A percentile compares a stretch with the other conserved stretches of the same genome.
phyloP scores from a whole-genome alignment of 2,797 vertebrate species.

The Siniperca undulata region DNA sequence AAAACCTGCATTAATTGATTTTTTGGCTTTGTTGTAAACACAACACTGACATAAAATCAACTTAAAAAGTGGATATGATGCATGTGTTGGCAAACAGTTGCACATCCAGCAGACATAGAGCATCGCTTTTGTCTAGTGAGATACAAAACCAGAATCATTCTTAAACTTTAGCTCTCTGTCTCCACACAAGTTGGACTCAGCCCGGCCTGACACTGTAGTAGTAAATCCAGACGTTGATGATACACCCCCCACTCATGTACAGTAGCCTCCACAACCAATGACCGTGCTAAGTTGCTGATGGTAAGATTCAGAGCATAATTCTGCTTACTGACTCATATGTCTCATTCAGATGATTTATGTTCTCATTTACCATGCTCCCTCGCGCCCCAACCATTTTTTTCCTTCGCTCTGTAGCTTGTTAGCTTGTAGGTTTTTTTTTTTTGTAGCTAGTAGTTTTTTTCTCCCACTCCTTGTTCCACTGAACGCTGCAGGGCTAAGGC shows the following conservation, averaged over 20 bases:
- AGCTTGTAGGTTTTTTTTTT: not conserved
- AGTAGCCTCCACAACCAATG: constrained; percentile 14
- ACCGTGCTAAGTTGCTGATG: constrained; percentile 55
- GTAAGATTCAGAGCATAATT: constrained; percentile 59
- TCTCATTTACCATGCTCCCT: constrained; percentile 59
- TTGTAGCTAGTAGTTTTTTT: not conserved
- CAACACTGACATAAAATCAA: no score
- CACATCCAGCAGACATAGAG: no score
- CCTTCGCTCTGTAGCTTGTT: constrained; percentile 1
- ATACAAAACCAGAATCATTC: no score
- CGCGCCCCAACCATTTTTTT: constrained; percentile 17
- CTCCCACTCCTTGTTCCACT: not conserved
- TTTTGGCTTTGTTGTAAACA: no score
- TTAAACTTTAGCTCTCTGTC: not conserved
- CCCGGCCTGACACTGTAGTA: not conserved
- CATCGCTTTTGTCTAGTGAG: no score
- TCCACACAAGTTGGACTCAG: not conserved
- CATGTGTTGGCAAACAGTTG: no score
- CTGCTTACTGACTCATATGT: constrained; percentile 69
- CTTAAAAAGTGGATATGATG: no score
- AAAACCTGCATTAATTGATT: no score
- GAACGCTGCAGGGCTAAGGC: not conserved
- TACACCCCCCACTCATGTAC: not conserved
- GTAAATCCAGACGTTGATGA: constrained; percentile 22
- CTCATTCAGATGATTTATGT: constrained; percentile 77